Evolutionary conservation across 37 sponge, comb jelly and placozoan genomes (phyloP).

Genomic region (Bolinopsis microptera): DNA sequence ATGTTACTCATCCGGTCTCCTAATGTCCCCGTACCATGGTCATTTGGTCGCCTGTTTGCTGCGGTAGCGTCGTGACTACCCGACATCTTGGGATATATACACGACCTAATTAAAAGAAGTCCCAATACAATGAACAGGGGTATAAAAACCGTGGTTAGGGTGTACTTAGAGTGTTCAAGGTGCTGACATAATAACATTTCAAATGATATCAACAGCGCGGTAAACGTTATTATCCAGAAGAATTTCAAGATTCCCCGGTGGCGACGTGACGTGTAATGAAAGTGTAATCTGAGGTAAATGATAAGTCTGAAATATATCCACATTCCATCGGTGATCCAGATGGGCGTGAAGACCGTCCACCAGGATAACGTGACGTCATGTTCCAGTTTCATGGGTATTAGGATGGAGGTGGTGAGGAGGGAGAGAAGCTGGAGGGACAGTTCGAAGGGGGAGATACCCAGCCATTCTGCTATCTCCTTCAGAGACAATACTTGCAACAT

Average conservation of each 20-base stretch:
- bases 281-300: slow-evolving; percentile 49
- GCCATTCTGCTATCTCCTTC: slow-evolving; percentile 44
- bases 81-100: slow-evolving; percentile 48
- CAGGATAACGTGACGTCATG: background rate
- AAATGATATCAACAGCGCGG: slow-evolving; percentile 40
- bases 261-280: background rate
- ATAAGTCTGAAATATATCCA: slow-evolving; percentile 58
- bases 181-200: slow-evolving; percentile 24
- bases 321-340: slow-evolving; percentile 50
- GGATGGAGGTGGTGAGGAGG: slow-evolving; percentile 56
- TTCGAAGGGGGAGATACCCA: slow-evolving; percentile 61
- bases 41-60: background rate
- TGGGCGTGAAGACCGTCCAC: slow-evolving; percentile 57
- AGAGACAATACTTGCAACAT: slow-evolving; percentile 25
- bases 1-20: slow-evolving; percentile 15
- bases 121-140: slow-evolving; percentile 48
- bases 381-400: slow-evolving; percentile 60
- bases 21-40: background rate
- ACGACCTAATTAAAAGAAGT: slow-evolving; percentile 18
- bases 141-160: slow-evolving; percentile 48
- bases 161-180: slow-evolving; percentile 28
- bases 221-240: slow-evolving; percentile 59
- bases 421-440: slow-evolving; percentile 63
- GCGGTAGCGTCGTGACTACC: background rate
- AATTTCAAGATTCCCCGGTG: slow-evolving; percentile 58